phyloP scores from a whole-genome alignment of 1,140 invertebrate species.

The Dendroctonus ponderosae region DNA sequence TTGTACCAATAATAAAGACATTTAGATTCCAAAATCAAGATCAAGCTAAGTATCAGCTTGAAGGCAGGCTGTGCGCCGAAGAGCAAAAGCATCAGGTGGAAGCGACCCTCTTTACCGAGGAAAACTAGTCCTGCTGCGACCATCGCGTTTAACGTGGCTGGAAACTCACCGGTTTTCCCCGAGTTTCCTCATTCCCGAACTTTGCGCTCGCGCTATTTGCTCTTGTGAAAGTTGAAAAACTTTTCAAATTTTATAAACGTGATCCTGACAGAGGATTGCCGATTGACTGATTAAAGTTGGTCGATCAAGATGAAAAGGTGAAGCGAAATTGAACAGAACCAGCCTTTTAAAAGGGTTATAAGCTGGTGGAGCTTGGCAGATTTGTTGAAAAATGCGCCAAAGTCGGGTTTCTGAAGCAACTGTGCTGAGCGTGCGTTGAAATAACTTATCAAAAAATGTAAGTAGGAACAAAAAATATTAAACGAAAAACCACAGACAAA shows the following conservation, averaged over 20 bases:
- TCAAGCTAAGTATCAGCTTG: slow-evolving; percentile 18
- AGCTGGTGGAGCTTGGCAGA: no score
- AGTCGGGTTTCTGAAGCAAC: no score
- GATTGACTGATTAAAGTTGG: no score
- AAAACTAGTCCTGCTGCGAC: slow-evolving; percentile 23
- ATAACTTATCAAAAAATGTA: no score
- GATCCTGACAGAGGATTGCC: background rate
- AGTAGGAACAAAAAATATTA: no score
- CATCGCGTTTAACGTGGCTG: slow-evolving; percentile 20
- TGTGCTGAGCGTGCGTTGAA: no score
- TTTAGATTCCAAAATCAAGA: slow-evolving; percentile 17
- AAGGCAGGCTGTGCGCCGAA: slow-evolving; percentile 27
- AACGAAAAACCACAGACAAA: no score
- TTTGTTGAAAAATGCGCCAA: no score
- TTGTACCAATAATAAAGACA: slow-evolving; percentile 11
- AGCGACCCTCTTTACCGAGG: slow-evolving; percentile 21
- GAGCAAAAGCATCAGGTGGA: slow-evolving; percentile 29
- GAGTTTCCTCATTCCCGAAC: background rate
- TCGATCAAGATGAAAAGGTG: no score
- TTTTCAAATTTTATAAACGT: slow-evolving; percentile 18
- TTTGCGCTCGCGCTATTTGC: slow-evolving; percentile 22
- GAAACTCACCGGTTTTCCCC: slow-evolving; percentile 4
- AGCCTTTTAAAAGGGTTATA: no score
- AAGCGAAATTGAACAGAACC: no score
- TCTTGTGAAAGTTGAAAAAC: slow-evolving; percentile 16